Percentiles rank a stretch among this genome's conserved stretches.
These are phyloP conservation scores for Sapajus apella DNA, from an alignment of 2,113 vertebrate species.

Conservation along the genomic window DNA sequence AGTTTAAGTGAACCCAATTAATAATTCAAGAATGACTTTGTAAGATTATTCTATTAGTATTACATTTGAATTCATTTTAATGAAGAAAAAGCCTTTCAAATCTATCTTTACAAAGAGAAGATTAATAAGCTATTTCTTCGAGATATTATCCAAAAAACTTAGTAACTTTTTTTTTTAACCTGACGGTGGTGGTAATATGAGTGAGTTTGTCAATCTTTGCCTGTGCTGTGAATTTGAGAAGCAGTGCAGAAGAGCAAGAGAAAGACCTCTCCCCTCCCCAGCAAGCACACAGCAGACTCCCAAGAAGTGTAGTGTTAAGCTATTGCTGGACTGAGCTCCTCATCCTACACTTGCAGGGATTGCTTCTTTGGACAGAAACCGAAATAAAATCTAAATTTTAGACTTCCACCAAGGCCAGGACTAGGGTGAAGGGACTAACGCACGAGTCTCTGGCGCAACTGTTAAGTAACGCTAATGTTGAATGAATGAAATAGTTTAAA, in stretches of 20 bases:
- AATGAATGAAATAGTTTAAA: not conserved
- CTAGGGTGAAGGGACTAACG: not conserved
- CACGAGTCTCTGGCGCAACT: no score
- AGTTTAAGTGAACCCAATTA: not conserved
- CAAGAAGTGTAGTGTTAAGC: not conserved
- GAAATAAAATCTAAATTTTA: no score
- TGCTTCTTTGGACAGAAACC: not conserved
- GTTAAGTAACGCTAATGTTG: no score
- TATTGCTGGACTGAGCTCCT: fast-evolving
- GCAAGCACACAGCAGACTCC: not conserved
- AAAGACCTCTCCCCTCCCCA: no score
- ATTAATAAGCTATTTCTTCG: not conserved
- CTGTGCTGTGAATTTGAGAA: not conserved
- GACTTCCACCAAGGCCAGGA: not conserved
- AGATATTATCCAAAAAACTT: not conserved
- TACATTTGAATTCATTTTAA: not conserved
- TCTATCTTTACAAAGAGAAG: not conserved
- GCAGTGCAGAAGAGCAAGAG: not conserved
- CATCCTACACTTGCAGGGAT: fast-evolving
- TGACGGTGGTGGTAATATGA: not conserved
- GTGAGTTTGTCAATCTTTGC: not conserved
- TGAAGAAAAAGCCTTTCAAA: not conserved
- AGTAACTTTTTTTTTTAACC: not conserved
- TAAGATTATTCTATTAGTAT: not conserved
- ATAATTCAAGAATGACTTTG: not conserved